Percentiles rank a stretch among this genome's conserved stretches.
phyloP scores from a whole-genome alignment of 2,888 invertebrate genomes.

The Oscheius sp. region DNA sequence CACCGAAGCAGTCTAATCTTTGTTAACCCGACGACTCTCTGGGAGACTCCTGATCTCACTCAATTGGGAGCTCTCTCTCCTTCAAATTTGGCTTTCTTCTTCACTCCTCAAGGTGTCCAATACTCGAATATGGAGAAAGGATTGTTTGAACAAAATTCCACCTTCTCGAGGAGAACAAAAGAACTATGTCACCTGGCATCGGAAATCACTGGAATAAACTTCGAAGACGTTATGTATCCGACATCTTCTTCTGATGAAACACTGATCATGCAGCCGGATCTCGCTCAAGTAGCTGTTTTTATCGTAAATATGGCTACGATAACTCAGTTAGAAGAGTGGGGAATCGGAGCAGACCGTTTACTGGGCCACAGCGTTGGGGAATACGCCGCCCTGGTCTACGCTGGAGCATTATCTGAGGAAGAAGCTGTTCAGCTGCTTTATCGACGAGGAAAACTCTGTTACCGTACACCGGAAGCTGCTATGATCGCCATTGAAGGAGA shows the following conservation, averaged over 20 bases:
- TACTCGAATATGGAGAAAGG: slow-evolving; percentile 56
- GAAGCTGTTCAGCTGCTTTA: slow-evolving; percentile 47
- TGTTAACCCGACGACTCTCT: not conserved
- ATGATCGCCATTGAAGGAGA: slow-evolving; percentile 61
- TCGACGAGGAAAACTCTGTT: slow-evolving; percentile 51
- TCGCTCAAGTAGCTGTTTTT: slow-evolving; percentile 58
- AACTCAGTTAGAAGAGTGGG: slow-evolving; percentile 40
- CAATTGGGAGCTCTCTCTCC: not conserved
- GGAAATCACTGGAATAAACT: slow-evolving; percentile 7
- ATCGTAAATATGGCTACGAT: slow-evolving; percentile 48
- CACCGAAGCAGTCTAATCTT: slow-evolving; percentile 43
- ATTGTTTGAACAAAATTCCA: slow-evolving; percentile 2
- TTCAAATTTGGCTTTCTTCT: slow-evolving; percentile 59
- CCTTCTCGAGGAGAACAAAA: slow-evolving; percentile 37
- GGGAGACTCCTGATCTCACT: not conserved
- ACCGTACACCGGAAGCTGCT: slow-evolving; percentile 52
- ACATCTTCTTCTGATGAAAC: not conserved
- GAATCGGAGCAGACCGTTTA: slow-evolving; percentile 43
- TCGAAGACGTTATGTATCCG: slow-evolving; percentile 35
- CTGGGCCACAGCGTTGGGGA: slow-evolving; percentile 70
- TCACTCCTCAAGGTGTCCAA: slow-evolving; percentile 68
- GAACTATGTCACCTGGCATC: slow-evolving; percentile 35
- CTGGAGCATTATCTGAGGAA: slow-evolving; percentile 39
- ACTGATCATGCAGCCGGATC: slow-evolving; percentile 25
- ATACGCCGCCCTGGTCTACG: slow-evolving; percentile 57